These are phyloP conservation scores for Saturnia pavonia DNA, from an alignment of 2,888 invertebrate genomes.

Conservation along the genomic window DNA sequence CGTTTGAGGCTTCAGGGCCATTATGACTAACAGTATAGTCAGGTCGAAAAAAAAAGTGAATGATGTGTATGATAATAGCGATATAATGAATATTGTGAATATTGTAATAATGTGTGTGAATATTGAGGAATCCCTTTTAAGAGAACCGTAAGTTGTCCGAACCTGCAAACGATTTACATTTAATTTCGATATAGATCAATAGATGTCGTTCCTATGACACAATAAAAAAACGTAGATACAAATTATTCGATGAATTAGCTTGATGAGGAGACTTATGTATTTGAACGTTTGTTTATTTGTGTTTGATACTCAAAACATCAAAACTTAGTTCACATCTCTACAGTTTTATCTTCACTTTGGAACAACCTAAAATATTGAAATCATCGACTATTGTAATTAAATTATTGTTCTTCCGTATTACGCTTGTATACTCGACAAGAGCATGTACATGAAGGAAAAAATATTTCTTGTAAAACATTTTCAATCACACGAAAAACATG, in stretches of 20 bases:
- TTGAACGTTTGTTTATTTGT: neutral
- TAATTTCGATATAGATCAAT: neutral
- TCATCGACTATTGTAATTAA: neutral
- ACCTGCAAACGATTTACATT: neutral
- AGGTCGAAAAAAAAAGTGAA: too few relatives aligned
- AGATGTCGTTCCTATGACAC: neutral
- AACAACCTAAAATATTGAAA: neutral
- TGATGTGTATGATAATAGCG: too few relatives aligned
- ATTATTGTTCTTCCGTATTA: neutral
- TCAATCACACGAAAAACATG: conserved; percentile 2
- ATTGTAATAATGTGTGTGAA: too few relatives aligned
- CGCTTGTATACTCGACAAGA: conserved; percentile 4
- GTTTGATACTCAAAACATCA: neutral
- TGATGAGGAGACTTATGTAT: neutral
- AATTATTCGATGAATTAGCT: too few relatives aligned
- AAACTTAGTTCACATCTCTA: neutral
- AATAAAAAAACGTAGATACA: neutral
- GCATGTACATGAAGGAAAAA: neutral
- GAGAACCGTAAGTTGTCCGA: neutral
- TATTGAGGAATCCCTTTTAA: too few relatives aligned
- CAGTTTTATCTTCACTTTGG: neutral
- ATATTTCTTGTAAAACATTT: neutral
- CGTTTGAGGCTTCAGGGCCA: too few relatives aligned
- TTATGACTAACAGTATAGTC: too few relatives aligned
- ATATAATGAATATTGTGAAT: too few relatives aligned